Percentiles rank a stretch among this genome's conserved stretches.
These are phyloP conservation scores for Himalopsyche japonica DNA, from an alignment of 2,888 invertebrate species.

Conservation along the genomic window DNA sequence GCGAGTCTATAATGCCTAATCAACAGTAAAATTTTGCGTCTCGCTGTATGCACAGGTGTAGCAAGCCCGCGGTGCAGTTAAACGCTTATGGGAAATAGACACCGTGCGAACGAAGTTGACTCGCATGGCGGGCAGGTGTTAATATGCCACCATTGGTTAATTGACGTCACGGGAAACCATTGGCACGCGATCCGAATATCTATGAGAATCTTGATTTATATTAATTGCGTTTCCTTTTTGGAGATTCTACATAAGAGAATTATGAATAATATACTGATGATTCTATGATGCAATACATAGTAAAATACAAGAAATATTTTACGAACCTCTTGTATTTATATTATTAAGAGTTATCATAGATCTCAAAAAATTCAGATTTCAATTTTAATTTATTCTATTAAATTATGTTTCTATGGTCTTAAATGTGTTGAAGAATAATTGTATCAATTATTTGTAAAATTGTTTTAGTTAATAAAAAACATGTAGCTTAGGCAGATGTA, in stretches of 20 bases:
- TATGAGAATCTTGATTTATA: background rate
- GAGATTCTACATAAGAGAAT: background rate
- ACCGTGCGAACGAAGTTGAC: slow-evolving; percentile 16
- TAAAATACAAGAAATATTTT: too few species aligned
- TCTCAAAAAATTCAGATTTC: too few species aligned
- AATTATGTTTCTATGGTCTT: too few species aligned
- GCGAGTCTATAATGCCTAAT: background rate
- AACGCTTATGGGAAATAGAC: slow-evolving; percentile 26
- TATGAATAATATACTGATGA: background rate
- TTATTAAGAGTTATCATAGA: too few species aligned
- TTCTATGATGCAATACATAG: too few species aligned
- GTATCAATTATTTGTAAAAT: too few species aligned
- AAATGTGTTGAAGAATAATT: too few species aligned
- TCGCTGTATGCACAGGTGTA: slow-evolving; percentile 18
- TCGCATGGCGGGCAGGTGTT: slow-evolving; percentile 12
- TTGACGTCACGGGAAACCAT: slow-evolving; percentile 22
- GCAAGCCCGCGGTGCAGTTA: slow-evolving; percentile 7
- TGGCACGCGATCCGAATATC: slow-evolving; percentile 13
- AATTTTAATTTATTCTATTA: too few species aligned
- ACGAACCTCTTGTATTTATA: too few species aligned
- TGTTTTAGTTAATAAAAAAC: too few species aligned
- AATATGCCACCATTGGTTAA: slow-evolving; percentile 21
- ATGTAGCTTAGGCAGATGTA: too few species aligned
- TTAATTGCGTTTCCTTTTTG: background rate
- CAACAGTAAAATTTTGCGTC: background rate